These are phyloP conservation scores for Ectropis crepuscularia DNA, from an alignment of 2,888 invertebrate genomes.

Conservation along the genomic window DNA sequence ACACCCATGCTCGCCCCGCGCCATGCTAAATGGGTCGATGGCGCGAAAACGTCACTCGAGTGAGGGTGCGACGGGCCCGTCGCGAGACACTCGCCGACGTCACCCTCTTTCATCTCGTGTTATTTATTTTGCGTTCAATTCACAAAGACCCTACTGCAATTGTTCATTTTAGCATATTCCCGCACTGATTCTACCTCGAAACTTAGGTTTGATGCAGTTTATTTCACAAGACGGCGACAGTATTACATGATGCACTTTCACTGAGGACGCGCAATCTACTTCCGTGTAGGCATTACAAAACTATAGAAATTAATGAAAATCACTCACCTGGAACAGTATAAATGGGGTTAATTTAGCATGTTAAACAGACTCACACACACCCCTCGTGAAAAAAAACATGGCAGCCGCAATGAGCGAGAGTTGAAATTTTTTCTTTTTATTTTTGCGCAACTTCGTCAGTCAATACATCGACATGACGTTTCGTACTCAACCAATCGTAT, in stretches of 20 bases:
- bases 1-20: slow-evolving; percentile 72
- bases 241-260: slow-evolving; percentile 85
- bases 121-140: slow-evolving; percentile 44
- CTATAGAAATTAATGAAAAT: slow-evolving; percentile 50
- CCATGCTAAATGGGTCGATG: slow-evolving; percentile 82
- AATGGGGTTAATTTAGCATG: slow-evolving; percentile 80
- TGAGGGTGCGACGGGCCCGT: slow-evolving; percentile 58
- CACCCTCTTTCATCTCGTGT: slow-evolving; percentile 38
- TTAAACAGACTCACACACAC: slow-evolving; percentile 84
- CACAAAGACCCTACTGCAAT: slow-evolving; percentile 52
- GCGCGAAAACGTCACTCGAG: slow-evolving; percentile 80
- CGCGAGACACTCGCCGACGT: slow-evolving; percentile 49
- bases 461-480: slow-evolving; percentile 70
- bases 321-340: slow-evolving; percentile 77
- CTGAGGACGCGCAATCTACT: slow-evolving; percentile 69
- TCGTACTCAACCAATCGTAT: slow-evolving; percentile 68
- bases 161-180: slow-evolving; percentile 55
- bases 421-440: slow-evolving; percentile 64
- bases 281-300: slow-evolving; percentile 63
- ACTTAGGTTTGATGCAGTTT: slow-evolving; percentile 63
- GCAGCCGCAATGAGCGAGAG: slow-evolving; percentile 84
- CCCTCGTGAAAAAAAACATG: slow-evolving; percentile 90
- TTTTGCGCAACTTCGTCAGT: slow-evolving; percentile 82
- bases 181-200: slow-evolving; percentile 63
- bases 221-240: slow-evolving; percentile 81